A percentile compares a stretch with the other conserved stretches of the same genome.
phyloP scores from a whole-genome alignment of 2,797 vertebrate species.

The Pipistrellus kuhlii region DNA sequence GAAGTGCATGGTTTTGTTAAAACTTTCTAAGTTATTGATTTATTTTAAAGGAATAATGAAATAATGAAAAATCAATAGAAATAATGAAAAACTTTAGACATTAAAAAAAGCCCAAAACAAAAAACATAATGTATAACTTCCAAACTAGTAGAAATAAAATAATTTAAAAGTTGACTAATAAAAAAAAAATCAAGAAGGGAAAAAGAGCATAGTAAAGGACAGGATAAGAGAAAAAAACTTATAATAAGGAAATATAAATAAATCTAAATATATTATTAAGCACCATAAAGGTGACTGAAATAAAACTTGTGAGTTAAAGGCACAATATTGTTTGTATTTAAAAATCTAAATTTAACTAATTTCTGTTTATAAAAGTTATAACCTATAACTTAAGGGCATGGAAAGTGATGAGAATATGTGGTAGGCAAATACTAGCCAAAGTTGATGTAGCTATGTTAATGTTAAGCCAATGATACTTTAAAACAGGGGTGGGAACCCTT shows the following conservation, averaged over 20 bases:
- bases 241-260: background rate
- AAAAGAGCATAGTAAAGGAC: background rate
- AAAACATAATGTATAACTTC: background rate
- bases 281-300: background rate
- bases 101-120: background rate
- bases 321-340: conserved; percentile 12
- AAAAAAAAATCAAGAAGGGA: background rate
- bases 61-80: background rate
- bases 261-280: background rate
- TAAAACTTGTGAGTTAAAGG: conserved; percentile 2
- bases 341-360: conserved; percentile 32
- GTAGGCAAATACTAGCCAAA: background rate
- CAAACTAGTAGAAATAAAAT: conserved; percentile 25
- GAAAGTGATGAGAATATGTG: conserved; percentile 10
- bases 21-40: conserved; percentile 21
- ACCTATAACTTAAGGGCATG: background rate
- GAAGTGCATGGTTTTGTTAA: background rate
- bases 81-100: background rate
- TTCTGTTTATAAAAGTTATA: conserved; percentile 1
- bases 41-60: background rate
- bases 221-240: background rate
- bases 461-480: conserved; percentile 11
- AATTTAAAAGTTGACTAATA: background rate
- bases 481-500: background rate
- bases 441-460: background rate